phyloP scores from a whole-genome alignment of 2,797 vertebrate species.

The Lacerta viridis region DNA sequence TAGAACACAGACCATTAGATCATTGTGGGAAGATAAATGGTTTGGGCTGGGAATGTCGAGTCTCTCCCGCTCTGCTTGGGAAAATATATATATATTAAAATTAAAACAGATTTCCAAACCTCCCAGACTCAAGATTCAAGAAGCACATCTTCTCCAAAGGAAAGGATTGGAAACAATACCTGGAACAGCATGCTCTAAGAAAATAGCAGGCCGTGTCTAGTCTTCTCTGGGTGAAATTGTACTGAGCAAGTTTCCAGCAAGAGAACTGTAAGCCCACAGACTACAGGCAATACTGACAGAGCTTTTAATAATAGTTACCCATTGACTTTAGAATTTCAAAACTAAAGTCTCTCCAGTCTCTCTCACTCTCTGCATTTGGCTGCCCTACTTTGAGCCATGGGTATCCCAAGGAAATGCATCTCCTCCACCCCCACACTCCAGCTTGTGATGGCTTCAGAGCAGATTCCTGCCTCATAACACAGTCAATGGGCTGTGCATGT shows the following conservation, averaged over 20 bases:
- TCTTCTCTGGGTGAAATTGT: neutral
- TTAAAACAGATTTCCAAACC: neutral
- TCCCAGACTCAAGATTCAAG: neutral
- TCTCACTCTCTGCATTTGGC: neutral
- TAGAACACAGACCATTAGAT: neutral
- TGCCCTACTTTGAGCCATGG: neutral
- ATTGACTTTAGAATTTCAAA: neutral
- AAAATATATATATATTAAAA: neutral
- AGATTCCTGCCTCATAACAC: neutral
- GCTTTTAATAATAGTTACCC: neutral
- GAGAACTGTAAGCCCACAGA: neutral
- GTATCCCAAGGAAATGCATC: neutral
- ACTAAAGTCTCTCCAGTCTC: neutral
- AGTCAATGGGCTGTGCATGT: neutral
- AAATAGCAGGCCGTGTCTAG: neutral
- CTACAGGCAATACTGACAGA: neutral
- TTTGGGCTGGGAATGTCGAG: neutral
- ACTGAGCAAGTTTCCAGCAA: neutral
- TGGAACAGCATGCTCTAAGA: fast-evolving
- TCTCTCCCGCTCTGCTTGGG: fast-evolving
- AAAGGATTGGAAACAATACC: neutral
- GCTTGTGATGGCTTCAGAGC: neutral
- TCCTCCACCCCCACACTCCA: neutral
- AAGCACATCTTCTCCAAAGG: neutral
- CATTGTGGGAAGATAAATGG: neutral